phyloP scores from a whole-genome alignment of 2,888 invertebrate genomes.

The Synergus gifuensis region DNA sequence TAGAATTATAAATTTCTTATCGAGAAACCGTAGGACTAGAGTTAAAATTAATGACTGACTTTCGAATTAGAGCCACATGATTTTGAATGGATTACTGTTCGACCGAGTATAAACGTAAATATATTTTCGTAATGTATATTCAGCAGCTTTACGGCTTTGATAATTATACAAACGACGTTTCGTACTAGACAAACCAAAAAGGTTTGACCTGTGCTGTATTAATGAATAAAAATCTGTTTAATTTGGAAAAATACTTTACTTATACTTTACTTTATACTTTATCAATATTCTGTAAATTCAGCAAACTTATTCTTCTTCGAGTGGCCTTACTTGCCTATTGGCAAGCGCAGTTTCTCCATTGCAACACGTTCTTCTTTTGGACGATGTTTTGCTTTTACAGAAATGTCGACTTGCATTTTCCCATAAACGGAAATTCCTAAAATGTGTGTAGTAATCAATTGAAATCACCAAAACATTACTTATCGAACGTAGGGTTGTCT shows the following conservation, averaged over 20 bases:
- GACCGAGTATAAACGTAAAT: too few relatives aligned
- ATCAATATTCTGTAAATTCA: too few relatives aligned
- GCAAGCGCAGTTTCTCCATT: conserved; percentile 53
- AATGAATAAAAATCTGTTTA: too few relatives aligned
- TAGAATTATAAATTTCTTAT: not conserved
- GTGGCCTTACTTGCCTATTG: not conserved
- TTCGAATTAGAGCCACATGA: not conserved
- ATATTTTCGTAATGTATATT: too few relatives aligned
- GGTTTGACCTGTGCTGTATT: too few relatives aligned
- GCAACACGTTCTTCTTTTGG: conserved; percentile 55
- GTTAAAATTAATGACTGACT: not conserved
- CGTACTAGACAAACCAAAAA: too few relatives aligned
- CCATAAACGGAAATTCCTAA: conserved; percentile 11
- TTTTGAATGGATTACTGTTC: not conserved
- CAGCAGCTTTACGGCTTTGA: too few relatives aligned
- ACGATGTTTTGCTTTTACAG: conserved; percentile 54
- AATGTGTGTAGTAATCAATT: not conserved
- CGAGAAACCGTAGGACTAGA: not conserved
- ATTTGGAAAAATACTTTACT: too few relatives aligned
- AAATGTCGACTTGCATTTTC: conserved; percentile 5
- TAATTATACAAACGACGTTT: too few relatives aligned
- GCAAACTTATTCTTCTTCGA: not conserved
- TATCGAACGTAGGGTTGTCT: too few relatives aligned
- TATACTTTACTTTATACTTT: too few relatives aligned
- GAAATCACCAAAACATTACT: not conserved